A percentile compares a stretch with the other conserved stretches of the same genome.
These are phyloP conservation scores for Myripristis murdjan DNA, from an alignment of 2,797 vertebrate species.

Conservation along the genomic window DNA sequence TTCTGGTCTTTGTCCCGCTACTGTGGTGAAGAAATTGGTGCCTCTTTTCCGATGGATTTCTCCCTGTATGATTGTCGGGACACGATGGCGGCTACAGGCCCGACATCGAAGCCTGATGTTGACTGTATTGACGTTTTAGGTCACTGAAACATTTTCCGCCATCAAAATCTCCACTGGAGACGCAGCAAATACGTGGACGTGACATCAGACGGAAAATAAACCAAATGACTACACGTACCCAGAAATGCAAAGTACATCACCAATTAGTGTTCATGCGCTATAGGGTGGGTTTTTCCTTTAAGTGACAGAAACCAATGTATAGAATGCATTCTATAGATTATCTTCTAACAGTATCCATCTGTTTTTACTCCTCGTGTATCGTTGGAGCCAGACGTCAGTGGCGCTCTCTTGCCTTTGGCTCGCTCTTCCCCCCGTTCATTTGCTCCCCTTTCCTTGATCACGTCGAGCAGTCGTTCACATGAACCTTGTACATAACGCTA, in stretches of 20 bases:
- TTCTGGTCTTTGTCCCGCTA: no score
- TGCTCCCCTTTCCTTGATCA: conserved; percentile 33
- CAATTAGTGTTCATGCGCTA: neutral
- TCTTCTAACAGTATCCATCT: conserved; percentile 37
- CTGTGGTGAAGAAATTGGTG: no score
- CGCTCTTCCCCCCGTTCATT: conserved; percentile 45
- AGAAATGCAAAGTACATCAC: neutral
- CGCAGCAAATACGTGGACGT: no score
- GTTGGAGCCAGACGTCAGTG: conserved; percentile 43
- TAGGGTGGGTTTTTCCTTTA: conserved; percentile 67
- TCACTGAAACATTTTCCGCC: neutral
- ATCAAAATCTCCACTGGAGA: no score
- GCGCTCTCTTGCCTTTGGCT: conserved; percentile 26
- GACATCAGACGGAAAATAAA: neutral
- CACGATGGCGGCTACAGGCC: conserved; percentile 1
- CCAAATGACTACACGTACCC: neutral
- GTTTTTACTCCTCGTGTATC: conserved; percentile 29
- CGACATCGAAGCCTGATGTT: neutral
- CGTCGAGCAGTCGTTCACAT: conserved; percentile 62
- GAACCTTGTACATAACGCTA: conserved; percentile 86
- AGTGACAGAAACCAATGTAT: conserved; percentile 57
- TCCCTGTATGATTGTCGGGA: conserved; percentile 16
- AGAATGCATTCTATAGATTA: conserved; percentile 29
- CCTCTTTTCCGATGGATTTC: neutral
- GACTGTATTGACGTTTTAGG: neutral